Evolutionary conservation across 2,797 vertebrate genomes (phyloP).

Genomic region (Acipenser oxyrinchus): DNA sequence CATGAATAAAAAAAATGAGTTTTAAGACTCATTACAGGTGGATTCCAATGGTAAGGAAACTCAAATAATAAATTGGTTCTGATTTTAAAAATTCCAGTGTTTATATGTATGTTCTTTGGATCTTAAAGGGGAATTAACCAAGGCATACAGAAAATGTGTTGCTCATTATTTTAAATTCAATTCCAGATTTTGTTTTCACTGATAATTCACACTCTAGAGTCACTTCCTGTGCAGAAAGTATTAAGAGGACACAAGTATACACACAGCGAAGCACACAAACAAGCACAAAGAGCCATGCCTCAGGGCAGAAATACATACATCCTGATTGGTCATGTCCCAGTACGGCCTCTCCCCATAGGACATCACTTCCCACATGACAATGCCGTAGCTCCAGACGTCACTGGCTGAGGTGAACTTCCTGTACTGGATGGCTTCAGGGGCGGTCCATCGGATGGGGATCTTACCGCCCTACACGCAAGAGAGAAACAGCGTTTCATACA

Average conservation of each 20-base stretch:
- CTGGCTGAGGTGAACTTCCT: slow-evolving; percentile 69
- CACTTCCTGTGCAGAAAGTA: not conserved
- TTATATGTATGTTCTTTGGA: not conserved
- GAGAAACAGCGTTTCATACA: slow-evolving; percentile 2
- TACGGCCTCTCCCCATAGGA: slow-evolving; percentile 69
- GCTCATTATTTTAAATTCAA: no score
- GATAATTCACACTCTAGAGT: slow-evolving; percentile 18
- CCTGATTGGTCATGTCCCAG: slow-evolving; percentile 73
- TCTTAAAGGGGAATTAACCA: slow-evolving; percentile 4
- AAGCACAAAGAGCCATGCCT: not conserved
- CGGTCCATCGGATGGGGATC: slow-evolving; percentile 69
- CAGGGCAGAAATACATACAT: slow-evolving; percentile 40
- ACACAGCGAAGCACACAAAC: not conserved
- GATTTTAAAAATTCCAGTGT: slow-evolving; percentile 7
- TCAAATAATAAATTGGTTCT: slow-evolving; percentile 1
- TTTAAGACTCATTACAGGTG: not conserved
- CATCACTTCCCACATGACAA: slow-evolving; percentile 73
- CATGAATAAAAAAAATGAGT: not conserved
- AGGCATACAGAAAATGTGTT: slow-evolving; percentile 12
- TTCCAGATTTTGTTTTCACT: not conserved
- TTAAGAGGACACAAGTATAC: not conserved
- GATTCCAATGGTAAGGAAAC: no score
- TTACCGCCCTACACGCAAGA: slow-evolving; percentile 54
- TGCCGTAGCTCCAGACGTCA: slow-evolving; percentile 68
- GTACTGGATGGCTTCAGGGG: slow-evolving; percentile 68